Evolutionary conservation across 2,113 vertebrate genomes (phyloP).

Genomic region (Ceyx margarethae): DNA sequence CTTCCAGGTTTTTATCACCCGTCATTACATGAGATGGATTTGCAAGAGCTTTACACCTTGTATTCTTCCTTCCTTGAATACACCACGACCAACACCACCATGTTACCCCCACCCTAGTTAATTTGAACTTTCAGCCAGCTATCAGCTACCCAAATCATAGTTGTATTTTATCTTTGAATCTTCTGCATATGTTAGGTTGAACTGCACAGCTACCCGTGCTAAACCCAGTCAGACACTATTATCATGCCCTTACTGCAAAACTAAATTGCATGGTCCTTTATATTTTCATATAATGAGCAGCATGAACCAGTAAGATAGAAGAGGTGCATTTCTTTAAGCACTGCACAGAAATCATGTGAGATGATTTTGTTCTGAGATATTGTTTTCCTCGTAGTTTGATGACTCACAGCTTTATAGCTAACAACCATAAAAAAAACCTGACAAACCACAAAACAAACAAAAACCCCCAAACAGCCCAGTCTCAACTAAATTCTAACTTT

Average conservation of each 20-base stretch:
- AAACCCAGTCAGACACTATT: background rate
- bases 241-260: background rate
- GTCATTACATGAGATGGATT: background rate
- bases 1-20: background rate
- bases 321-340: background rate
- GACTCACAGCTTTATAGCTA: background rate
- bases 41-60: background rate
- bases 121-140: background rate
- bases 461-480: background rate
- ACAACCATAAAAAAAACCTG: background rate
- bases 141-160: background rate
- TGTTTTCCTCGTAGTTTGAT: background rate
- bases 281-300: conserved; percentile 7
- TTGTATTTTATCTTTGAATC: background rate
- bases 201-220: background rate
- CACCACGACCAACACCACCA: fast-evolving
- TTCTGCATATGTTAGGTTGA: background rate
- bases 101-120: fast-evolving
- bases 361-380: background rate
- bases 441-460: too few species aligned
- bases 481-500: background rate
- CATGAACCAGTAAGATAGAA: background rate
- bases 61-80: background rate
- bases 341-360: background rate
- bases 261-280: background rate